Percentiles rank a stretch among this genome's conserved stretches.
Evolutionary conservation across 2,888 invertebrate species (phyloP).

Genomic region (Lutraria lutraria): DNA sequence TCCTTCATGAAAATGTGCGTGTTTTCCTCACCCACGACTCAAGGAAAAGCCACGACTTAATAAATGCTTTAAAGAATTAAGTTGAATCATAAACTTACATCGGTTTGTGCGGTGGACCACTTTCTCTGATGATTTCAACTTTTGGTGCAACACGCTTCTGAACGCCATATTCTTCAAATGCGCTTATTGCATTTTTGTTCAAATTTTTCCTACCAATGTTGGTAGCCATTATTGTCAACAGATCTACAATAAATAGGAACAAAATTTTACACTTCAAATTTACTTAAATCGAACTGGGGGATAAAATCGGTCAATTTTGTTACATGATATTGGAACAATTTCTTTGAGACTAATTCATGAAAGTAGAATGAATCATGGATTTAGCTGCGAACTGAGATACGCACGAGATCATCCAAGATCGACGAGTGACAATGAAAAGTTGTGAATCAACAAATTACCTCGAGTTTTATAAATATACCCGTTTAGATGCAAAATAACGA

Average conservation of each 20-base stretch:
- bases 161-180: slow-evolving; percentile 68
- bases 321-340: not conserved
- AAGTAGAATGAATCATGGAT: not conserved
- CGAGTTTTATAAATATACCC: not conserved
- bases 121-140: slow-evolving; percentile 42
- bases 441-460: not conserved
- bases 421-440: not conserved
- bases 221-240: not conserved
- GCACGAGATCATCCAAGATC: too few species aligned
- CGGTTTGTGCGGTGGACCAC: slow-evolving; percentile 60
- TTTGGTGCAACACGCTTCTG: slow-evolving; percentile 45
- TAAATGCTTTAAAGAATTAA: not conserved
- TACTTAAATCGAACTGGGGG: too few species aligned
- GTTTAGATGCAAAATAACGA: not conserved
- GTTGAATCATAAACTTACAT: slow-evolving; percentile 40
- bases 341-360: not conserved
- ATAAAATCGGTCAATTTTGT: too few species aligned
- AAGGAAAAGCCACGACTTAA: too few species aligned
- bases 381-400: too few species aligned
- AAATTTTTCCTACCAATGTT: slow-evolving; percentile 53
- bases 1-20: too few species aligned
- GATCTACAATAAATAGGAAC: not conserved
- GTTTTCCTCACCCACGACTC: too few species aligned
- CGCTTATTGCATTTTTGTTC: slow-evolving; percentile 68
- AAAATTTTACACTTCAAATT: not conserved